These are phyloP conservation scores for Hirtodrosophila confusa DNA, from an alignment of 2,888 invertebrate species.

Conservation along the genomic window DNA sequence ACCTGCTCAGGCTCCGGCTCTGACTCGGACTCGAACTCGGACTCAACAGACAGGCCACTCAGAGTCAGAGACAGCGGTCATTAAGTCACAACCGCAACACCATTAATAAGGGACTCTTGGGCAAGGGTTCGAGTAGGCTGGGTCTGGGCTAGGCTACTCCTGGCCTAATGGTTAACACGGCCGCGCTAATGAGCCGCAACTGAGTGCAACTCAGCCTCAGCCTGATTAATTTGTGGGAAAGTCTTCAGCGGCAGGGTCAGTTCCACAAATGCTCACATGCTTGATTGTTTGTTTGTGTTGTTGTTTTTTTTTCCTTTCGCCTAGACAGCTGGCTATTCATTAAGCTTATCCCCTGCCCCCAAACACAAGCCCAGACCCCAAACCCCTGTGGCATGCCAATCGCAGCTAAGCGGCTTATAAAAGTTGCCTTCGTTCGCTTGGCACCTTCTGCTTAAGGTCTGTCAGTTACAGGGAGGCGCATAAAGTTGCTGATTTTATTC, in stretches of 20 bases:
- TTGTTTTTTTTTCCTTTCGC: not conserved
- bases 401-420: conserved; percentile 54
- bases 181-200: conserved; percentile 69
- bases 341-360: conserved; percentile 34
- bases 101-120: conserved; percentile 47
- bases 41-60: conserved; percentile 15
- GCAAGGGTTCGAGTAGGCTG: conserved; percentile 1
- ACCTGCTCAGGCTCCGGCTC: conserved; percentile 14
- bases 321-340: conserved; percentile 47
- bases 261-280: not conserved
- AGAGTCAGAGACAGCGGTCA: conserved; percentile 37
- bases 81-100: conserved; percentile 49
- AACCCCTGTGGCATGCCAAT: conserved; percentile 31
- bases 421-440: conserved; percentile 38
- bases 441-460: conserved; percentile 52
- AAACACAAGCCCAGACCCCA: not conserved
- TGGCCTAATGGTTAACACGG: conserved; percentile 62
- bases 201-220: conserved; percentile 9
- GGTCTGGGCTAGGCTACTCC: not conserved
- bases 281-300: conserved; percentile 15
- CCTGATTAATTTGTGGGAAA: conserved; percentile 76
- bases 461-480: conserved; percentile 25
- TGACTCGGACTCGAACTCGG: conserved; percentile 1
- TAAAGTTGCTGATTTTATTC: conserved; percentile 55
- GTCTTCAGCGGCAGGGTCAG: conserved; percentile 32